A percentile compares a stretch with the other conserved stretches of the same genome.
Evolutionary conservation across 2,113 vertebrate species (phyloP).

Genomic region (Bolborhynchus lineola): DNA sequence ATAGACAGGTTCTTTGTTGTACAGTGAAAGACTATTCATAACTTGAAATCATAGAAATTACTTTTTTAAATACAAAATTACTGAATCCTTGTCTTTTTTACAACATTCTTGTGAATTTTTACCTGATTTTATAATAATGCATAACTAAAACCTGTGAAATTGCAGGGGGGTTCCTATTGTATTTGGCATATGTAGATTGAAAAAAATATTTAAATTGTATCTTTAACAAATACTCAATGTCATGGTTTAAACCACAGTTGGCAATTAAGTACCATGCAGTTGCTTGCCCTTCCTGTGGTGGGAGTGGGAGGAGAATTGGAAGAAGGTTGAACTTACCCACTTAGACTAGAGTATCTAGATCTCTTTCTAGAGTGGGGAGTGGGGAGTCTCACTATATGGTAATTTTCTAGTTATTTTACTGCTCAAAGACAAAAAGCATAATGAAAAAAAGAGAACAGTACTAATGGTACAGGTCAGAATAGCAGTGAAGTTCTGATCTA

Average conservation of each 20-base stretch:
- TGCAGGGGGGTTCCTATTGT: neutral
- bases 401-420: neutral
- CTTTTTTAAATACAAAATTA: neutral
- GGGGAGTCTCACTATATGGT: neutral
- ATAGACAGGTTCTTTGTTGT: neutral
- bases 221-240: neutral
- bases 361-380: neutral
- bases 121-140: neutral
- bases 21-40: neutral
- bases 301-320: neutral
- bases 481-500: neutral
- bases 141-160: neutral
- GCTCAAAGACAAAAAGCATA: neutral
- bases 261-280: neutral
- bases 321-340: neutral
- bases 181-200: neutral
- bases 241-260: neutral
- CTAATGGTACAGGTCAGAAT: neutral
- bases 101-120: neutral
- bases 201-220: neutral
- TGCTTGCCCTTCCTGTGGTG: neutral
- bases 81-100: neutral
- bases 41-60: neutral
- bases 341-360: neutral
- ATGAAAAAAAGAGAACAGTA: neutral